These are phyloP conservation scores for Dicroscelio sp. DNA, from an alignment of 2,888 invertebrate species.

Conservation along the genomic window DNA sequence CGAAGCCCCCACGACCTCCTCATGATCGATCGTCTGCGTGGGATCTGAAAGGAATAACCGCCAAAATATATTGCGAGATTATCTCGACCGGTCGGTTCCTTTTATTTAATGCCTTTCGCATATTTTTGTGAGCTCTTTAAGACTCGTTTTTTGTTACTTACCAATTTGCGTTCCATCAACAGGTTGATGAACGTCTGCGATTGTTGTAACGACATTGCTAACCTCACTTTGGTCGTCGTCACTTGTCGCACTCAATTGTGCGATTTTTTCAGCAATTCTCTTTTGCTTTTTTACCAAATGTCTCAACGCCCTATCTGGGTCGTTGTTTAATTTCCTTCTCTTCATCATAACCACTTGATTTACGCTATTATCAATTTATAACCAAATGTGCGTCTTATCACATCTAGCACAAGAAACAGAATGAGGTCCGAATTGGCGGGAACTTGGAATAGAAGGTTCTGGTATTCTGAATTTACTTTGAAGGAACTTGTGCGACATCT, in stretches of 20 bases:
- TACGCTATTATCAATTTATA: no score
- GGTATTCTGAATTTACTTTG: conserved; percentile 15
- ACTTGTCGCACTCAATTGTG: neutral
- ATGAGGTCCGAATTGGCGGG: conserved; percentile 34
- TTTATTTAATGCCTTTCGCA: neutral
- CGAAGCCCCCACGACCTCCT: neutral
- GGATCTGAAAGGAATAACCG: conserved; percentile 30
- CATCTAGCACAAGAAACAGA: conserved; percentile 36
- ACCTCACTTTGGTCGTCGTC: neutral
- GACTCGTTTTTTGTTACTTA: no score
- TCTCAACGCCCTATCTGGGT: neutral
- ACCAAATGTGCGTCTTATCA: neutral
- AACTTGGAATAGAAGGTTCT: neutral
- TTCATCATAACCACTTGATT: no score
- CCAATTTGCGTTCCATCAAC: no score
- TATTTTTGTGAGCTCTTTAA: no score
- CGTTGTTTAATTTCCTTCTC: neutral
- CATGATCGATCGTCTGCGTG: neutral
- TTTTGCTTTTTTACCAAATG: neutral
- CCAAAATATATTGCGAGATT: neutral
- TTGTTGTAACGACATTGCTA: neutral
- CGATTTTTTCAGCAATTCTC: neutral
- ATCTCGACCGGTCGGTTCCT: conserved; percentile 10
- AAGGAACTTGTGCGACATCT: conserved; percentile 41
- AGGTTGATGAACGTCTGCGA: no score